Evolutionary conservation across 2,797 vertebrate species (phyloP).

Genomic region (Brachymystax lenok): DNA sequence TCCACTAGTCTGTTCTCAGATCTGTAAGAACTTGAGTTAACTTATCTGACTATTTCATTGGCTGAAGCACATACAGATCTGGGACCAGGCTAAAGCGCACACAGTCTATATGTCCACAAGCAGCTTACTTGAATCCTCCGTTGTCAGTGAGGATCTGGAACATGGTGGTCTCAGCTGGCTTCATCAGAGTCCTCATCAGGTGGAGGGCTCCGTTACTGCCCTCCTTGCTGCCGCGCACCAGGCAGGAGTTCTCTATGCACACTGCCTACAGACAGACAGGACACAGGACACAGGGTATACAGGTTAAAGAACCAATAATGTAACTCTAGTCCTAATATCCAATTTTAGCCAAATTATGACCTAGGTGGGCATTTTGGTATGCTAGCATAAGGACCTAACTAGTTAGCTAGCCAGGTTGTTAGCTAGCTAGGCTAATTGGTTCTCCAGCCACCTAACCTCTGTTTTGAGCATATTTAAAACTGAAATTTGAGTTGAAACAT

Average conservation of each 20-base stretch:
- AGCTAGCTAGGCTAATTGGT: too few relatives aligned
- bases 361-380: neutral
- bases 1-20: too few relatives aligned
- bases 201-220: conserved; percentile 94
- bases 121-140: conserved; percentile 87
- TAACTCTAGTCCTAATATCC: neutral
- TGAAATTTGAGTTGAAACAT: neutral
- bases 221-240: conserved; percentile 94
- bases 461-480: neutral
- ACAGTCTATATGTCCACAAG: neutral
- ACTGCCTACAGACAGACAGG: conserved; percentile 78
- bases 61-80: neutral
- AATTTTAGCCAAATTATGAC: too few relatives aligned
- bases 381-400: neutral
- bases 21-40: neutral
- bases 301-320: neutral
- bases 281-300: conserved; percentile 19
- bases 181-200: conserved; percentile 83
- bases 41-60: neutral
- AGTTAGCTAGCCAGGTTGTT: neutral
- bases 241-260: conserved; percentile 95
- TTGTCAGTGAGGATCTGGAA: conserved; percentile 82
- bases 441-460: too few relatives aligned
- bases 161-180: conserved; percentile 83
- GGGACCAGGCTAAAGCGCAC: neutral